A percentile compares a stretch with the other conserved stretches of the same genome.
Evolutionary conservation across 2,797 vertebrate species (phyloP).

Genomic region (Nannoperca obscura): DNA sequence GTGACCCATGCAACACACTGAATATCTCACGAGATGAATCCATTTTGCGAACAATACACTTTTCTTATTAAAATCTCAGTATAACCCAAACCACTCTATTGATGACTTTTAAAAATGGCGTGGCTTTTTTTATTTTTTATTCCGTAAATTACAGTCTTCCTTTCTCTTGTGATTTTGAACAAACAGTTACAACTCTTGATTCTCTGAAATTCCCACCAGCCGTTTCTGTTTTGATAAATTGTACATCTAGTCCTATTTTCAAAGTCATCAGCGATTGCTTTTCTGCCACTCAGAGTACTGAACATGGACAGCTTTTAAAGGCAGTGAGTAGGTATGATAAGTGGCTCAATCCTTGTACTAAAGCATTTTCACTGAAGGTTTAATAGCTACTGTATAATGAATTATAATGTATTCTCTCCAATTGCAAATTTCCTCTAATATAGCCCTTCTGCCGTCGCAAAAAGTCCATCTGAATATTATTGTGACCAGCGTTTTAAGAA

Average conservation of each 20-base stretch:
- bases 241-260: constrained; percentile 86
- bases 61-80: constrained; percentile 6
- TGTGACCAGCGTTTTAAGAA: constrained; percentile 85
- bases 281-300: constrained; percentile 85
- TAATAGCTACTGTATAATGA: constrained; percentile 89
- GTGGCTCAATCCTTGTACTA: constrained; percentile 87
- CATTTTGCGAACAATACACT: constrained; percentile 18
- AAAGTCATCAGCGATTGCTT: constrained; percentile 85
- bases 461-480: constrained; percentile 84
- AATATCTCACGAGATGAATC: constrained; percentile 2
- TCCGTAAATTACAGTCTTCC: constrained; percentile 64
- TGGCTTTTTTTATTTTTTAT: constrained; percentile 46
- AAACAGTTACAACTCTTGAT: constrained; percentile 79
- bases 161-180: constrained; percentile 72
- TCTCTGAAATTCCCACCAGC: constrained; percentile 74
- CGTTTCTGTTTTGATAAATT: constrained; percentile 84
- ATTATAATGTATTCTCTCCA: constrained; percentile 89
- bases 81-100: constrained; percentile 36
- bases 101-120: constrained; percentile 40
- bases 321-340: constrained; percentile 87
- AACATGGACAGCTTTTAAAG: constrained; percentile 88
- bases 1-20: not conserved
- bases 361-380: constrained; percentile 88
- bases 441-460: constrained; percentile 71
- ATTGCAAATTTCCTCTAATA: constrained; percentile 87